Base-by-base conservation (phyloP, 2,797 vertebrate genomes). In the Hapalemur alaotrensis region DNA sequence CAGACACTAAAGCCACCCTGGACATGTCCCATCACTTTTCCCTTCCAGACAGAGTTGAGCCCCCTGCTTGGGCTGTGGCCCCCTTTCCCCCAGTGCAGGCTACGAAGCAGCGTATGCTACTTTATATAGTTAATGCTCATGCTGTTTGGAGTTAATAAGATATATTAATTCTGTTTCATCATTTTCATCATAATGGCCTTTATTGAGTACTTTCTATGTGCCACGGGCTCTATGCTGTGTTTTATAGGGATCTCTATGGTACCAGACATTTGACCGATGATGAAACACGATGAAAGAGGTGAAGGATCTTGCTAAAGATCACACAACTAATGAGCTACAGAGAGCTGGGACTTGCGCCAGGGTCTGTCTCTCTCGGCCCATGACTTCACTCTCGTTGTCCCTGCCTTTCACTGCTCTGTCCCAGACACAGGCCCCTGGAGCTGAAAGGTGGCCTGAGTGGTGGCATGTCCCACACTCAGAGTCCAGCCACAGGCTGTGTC, bases 351-450 rank as follows among this genome's bases (percentile, higher is more conserved):
- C 6, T 5, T 22, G 32, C 61, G 72, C 4, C 20, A 15, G 23
- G 5, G 9, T 67, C 30, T 63, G 3, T 61, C 32, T 88, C 11
- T 76, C 10, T 80, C 4, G 1, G 4, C 22, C 8, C 38, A n/a
- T 1, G 38, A 10, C n/a, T 48, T 18, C 32, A 1, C 0, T 23
- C 15, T 15, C n/a, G 48, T 32, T 14, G 1, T 8, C 52, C 28
- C 32, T 52, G 1, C 12, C 10, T 43, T 4, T 50, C 7, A 15
- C 1, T 46, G 20, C 1, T 38, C 11, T 35, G 7, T 52, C 3
- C 14, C 32, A 23, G 20, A 35, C 4, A 46, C 0, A 4, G 61
- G 20, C 1, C 32, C 32, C 3, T 13, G 1, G 20, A 52, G 6
- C 11, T 13, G 52, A 73, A 38, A 43, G 43, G 28, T 23, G 32